phyloP scores from a whole-genome alignment of 2,888 invertebrate species.

The Gibbula magus region DNA sequence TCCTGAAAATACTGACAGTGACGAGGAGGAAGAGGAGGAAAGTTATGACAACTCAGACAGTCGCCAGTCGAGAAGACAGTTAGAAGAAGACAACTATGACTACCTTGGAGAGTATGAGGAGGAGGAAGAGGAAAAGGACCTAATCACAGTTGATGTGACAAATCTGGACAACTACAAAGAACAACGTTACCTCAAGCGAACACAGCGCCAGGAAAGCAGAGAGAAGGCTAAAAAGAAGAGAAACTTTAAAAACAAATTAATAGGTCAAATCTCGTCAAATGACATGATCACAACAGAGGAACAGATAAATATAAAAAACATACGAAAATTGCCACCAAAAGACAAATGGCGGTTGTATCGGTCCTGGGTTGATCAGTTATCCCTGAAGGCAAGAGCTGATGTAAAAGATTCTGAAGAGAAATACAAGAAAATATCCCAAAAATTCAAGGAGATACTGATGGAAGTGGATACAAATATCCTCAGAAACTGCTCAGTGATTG shows the following conservation, averaged over 20 bases:
- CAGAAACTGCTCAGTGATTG: conserved; percentile 57
- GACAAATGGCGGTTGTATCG: conserved; percentile 76
- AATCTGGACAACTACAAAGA: conserved; percentile 29
- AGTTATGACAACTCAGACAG: conserved; percentile 27
- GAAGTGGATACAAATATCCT: conserved; percentile 64
- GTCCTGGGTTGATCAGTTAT: conserved; percentile 67
- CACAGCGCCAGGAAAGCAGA: background rate
- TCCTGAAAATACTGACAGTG: conserved; percentile 26
- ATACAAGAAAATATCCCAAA: conserved; percentile 50
- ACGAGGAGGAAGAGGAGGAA: conserved; percentile 43
- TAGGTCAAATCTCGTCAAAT: conserved; percentile 40
- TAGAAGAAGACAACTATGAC: conserved; percentile 47
- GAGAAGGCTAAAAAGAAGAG: conserved; percentile 36
- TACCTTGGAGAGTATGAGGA: conserved; percentile 29
- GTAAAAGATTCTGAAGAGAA: conserved; percentile 47
- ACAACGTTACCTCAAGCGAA: background rate
- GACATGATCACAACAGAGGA: conserved; percentile 58
- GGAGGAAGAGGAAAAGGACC: conserved; percentile 19
- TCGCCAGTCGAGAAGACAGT: conserved; percentile 35
- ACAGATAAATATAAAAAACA: conserved; percentile 46
- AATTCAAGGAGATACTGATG: conserved; percentile 49
- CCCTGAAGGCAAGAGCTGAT: conserved; percentile 38
- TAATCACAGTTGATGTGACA: background rate
- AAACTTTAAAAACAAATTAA: conserved; percentile 43
- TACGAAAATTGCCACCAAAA: conserved; percentile 56